phyloP scores from a whole-genome alignment of 2,888 invertebrate species.

The Leuctra nigra region DNA sequence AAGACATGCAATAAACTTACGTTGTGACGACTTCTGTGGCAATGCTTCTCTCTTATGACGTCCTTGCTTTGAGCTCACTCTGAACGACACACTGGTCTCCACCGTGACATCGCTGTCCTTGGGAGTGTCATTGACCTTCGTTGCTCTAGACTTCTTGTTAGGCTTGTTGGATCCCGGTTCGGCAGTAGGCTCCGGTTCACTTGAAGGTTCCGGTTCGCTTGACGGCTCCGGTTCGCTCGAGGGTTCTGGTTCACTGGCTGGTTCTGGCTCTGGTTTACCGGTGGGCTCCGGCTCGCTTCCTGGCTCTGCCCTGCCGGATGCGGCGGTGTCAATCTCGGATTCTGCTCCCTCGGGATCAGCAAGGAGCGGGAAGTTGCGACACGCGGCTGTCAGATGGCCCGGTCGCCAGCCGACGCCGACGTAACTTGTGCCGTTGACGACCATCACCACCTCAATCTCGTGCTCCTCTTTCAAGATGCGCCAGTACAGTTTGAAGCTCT shows the following conservation, averaged over 20 bases:
- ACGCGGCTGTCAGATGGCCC: conserved; percentile 59
- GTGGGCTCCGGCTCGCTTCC: conserved; percentile 33
- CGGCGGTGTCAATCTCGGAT: conserved; percentile 30
- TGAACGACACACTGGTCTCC: conserved; percentile 72
- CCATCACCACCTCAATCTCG: conserved; percentile 84
- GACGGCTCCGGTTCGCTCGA: conserved; percentile 33
- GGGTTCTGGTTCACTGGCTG: conserved; percentile 41
- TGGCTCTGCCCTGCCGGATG: conserved; percentile 24
- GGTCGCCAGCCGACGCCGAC: conserved; percentile 92
- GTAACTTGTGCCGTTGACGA: conserved; percentile 84
- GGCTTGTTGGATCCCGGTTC: conserved; percentile 39
- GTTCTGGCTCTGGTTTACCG: conserved; percentile 41
- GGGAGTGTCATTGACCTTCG: conserved; percentile 36
- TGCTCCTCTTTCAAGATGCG: conserved; percentile 69
- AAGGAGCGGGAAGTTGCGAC: conserved; percentile 73
- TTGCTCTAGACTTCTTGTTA: conserved; percentile 37
- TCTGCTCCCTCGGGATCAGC: conserved; percentile 37
- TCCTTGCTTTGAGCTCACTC: conserved; percentile 61
- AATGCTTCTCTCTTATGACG: conserved; percentile 22
- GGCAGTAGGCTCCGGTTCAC: conserved; percentile 34
- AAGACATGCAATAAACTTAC: background rate
- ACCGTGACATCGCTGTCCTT: conserved; percentile 54
- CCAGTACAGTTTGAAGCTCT: conserved; percentile 78
- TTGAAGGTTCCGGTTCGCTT: conserved; percentile 28
- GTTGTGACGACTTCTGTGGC: background rate